phyloP scores from a whole-genome alignment of 2,888 invertebrate species.

The Chelonus formosanus region DNA sequence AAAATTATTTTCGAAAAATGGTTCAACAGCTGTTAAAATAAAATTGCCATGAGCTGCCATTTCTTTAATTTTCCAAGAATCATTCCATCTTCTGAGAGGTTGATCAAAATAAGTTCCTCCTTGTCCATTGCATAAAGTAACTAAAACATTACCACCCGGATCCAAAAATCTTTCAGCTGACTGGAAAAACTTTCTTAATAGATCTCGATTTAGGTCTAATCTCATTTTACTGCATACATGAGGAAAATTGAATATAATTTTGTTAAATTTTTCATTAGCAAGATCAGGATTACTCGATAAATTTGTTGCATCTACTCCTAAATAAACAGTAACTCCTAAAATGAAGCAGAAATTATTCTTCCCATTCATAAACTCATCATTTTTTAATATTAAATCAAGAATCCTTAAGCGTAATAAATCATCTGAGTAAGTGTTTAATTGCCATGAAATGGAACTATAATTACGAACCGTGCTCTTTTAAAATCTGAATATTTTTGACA shows the following conservation, averaged over 20 bases:
- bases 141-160: slow-evolving; percentile 59
- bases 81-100: slow-evolving; percentile 64
- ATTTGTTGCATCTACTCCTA: slow-evolving; percentile 67
- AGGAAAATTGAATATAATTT: slow-evolving; percentile 72
- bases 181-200: slow-evolving; percentile 67
- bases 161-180: slow-evolving; percentile 62
- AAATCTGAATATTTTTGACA: slow-evolving; percentile 53
- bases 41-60: slow-evolving; percentile 68
- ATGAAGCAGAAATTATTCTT: slow-evolving; percentile 36
- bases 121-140: slow-evolving; percentile 69
- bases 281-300: slow-evolving; percentile 55
- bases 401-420: too few species aligned
- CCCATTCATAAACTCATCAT: too few species aligned
- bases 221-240: slow-evolving; percentile 72
- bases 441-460: background rate
- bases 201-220: slow-evolving; percentile 67
- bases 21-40: slow-evolving; percentile 60
- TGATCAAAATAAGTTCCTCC: slow-evolving; percentile 67
- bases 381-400: too few species aligned
- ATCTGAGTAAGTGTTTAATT: too few species aligned
- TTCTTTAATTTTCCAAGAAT: slow-evolving; percentile 69
- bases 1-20: slow-evolving; percentile 60
- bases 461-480: slow-evolving; percentile 57
- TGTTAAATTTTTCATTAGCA: slow-evolving; percentile 57
- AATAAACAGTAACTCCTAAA: slow-evolving; percentile 65